phyloP scores from a whole-genome alignment of 2,113 vertebrate genomes.

The Oenanthe melanoleuca region DNA sequence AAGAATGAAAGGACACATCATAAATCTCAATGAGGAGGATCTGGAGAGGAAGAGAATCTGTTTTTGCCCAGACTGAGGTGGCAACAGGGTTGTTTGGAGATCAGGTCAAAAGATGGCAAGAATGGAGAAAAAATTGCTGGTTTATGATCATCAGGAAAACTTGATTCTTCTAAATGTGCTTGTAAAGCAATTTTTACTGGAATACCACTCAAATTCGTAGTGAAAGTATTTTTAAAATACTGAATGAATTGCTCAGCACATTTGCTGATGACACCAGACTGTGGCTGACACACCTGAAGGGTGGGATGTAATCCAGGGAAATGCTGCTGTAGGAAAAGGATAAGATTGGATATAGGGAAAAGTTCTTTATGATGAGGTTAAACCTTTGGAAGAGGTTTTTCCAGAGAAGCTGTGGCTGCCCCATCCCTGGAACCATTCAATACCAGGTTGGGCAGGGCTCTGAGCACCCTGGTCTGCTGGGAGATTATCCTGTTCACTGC shows the following conservation, averaged over 20 bases:
- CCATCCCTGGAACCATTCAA: neutral
- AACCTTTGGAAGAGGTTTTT: neutral
- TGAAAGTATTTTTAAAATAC: neutral
- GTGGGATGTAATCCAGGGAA: neutral
- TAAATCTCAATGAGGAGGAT: conserved; percentile 45
- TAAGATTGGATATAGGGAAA: too few relatives aligned
- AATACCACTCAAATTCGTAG: neutral
- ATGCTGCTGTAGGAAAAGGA: neutral
- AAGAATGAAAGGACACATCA: neutral
- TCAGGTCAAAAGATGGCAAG: neutral
- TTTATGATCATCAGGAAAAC: neutral
- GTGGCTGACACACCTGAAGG: neutral
- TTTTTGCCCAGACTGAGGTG: neutral
- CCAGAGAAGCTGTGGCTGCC: neutral
- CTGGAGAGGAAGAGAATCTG: neutral
- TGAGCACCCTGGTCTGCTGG: neutral
- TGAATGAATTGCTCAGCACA: neutral
- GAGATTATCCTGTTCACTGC: neutral
- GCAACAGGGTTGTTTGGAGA: neutral
- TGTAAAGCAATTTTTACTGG: neutral
- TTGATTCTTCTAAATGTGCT: neutral
- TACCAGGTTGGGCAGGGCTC: neutral
- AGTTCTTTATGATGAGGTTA: neutral
- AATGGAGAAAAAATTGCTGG: neutral
- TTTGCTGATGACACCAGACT: neutral